A percentile compares a stretch with the other conserved stretches of the same genome.
These are phyloP conservation scores for Desmophyllum pertusum DNA, from an alignment of 92 coral and sea anemone species.

Conservation along the genomic window DNA sequence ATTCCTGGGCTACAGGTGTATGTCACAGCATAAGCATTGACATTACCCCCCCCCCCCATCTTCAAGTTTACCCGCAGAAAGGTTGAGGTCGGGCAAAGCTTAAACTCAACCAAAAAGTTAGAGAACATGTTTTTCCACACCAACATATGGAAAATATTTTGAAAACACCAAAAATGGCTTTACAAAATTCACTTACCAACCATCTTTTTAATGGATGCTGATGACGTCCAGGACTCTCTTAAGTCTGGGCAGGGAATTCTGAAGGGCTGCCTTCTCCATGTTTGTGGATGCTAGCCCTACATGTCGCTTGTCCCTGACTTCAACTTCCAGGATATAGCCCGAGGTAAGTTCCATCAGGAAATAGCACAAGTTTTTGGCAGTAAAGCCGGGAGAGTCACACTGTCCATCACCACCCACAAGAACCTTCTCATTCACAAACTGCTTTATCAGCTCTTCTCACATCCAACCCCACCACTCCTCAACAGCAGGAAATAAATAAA, in stretches of 20 bases:
- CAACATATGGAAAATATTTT: too few relatives aligned
- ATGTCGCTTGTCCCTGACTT: constrained; percentile 44
- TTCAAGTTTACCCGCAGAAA: too few relatives aligned
- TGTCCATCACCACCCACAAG: constrained; percentile 47
- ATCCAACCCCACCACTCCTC: constrained; percentile 36
- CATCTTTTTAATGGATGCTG: constrained; percentile 41
- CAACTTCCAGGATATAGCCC: constrained; percentile 38
- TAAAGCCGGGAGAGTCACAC: constrained; percentile 51
- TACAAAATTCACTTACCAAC: constrained; percentile 26
- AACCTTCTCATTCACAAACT: constrained; percentile 6
- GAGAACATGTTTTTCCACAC: background rate
- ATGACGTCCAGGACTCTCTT: constrained; percentile 33
- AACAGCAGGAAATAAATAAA: constrained; percentile 22
- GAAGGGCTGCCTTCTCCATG: constrained; percentile 39
- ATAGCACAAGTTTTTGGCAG: constrained; percentile 42
- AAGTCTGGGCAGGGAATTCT: background rate
- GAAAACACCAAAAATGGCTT: too few relatives aligned
- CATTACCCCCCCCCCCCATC: too few relatives aligned
- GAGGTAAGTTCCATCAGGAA: constrained; percentile 35
- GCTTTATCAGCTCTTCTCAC: constrained; percentile 4
- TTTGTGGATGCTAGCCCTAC: constrained; percentile 33
- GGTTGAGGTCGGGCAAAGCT: too few relatives aligned
- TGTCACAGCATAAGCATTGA: too few relatives aligned
- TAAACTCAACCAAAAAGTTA: constrained; percentile 13
- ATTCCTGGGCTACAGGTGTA: too few relatives aligned